Evolutionary conservation across 1,140 invertebrate species (phyloP), one percentile per base, ranked within the genome.

Genomic region (Drosophila rhopaloa): DNA sequence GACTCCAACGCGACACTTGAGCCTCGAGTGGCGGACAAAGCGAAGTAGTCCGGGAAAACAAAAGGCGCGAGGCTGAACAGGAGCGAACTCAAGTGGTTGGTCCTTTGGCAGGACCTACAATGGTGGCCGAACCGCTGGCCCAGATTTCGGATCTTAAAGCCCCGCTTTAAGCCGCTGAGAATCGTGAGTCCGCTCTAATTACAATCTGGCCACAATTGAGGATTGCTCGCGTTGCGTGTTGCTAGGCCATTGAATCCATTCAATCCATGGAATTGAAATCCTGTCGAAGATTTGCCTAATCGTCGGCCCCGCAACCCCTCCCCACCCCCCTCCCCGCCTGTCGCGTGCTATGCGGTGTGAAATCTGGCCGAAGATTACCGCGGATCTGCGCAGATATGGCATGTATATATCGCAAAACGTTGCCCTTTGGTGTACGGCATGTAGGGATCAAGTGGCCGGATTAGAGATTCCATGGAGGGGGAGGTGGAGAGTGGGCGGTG

Each of bases 191-290:
- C 77, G 83, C 83, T 89, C 84, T 88, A 88, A 88, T 88, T 88
- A 88, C 84, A 67, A 88, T 80, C 65, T 70, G 81, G 81, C 71
- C 79, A 85, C 81, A 85, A 84, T 85, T 67, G 72, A 76, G 76
- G 27, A 51, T 78, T 56, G 50, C 40, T 40, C 27, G 74, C 68
- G n/a, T 81, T 74, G 63, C 44, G 79, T 60, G 51, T 65, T 44
- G 37, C 59, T 43, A 43, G 63, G 11, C 53, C 43, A 48, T 66
- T 43, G 6, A 60, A 35, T 19, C 55, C 44, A 62, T 47, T 40
- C 24, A 67, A 72, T 62, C 71, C 70, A 60, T 41, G 27, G 38
- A 41, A 62, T 60, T 11, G 48, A 14, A 51, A 51, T 51, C 61
- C 63, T 9, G 13, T 9, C 0, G 0, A 38, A 77, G 74, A 77